Percentiles rank a stretch among this genome's conserved stretches.
These are phyloP conservation scores for Helostoma temminkii DNA, from an alignment of 2,797 vertebrate species.

Conservation along the genomic window DNA sequence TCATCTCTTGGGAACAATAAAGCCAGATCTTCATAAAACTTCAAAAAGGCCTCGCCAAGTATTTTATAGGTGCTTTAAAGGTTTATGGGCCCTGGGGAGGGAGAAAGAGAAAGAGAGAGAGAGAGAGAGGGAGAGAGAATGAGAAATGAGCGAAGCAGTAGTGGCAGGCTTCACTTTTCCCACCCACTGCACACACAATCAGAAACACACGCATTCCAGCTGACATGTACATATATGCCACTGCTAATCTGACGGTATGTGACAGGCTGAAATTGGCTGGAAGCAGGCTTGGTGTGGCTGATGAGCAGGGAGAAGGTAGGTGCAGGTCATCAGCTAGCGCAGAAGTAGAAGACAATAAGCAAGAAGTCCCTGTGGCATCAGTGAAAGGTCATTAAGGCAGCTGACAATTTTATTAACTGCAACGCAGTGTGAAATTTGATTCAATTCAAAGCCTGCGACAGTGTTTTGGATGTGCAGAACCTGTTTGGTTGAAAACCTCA, in stretches of 20 bases:
- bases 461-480: not conserved
- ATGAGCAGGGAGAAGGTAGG: not conserved
- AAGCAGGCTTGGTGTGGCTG: too few relatives aligned
- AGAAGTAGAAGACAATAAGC: slow-evolving; percentile 40
- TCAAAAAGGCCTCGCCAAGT: slow-evolving; percentile 88
- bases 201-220: slow-evolving; percentile 51
- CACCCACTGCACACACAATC: slow-evolving; percentile 67
- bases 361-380: slow-evolving; percentile 26
- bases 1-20: slow-evolving; percentile 91
- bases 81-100: slow-evolving; percentile 85
- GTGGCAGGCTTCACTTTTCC: slow-evolving; percentile 80
- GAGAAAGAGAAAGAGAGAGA: slow-evolving; percentile 64
- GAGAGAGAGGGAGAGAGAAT: slow-evolving; percentile 33
- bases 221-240: slow-evolving; percentile 6
- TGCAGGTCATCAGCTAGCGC: slow-evolving; percentile 69
- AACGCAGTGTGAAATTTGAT: not conserved
- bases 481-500: not conserved
- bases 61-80: slow-evolving; percentile 91
- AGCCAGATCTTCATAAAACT: slow-evolving; percentile 90
- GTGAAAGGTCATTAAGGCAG: slow-evolving; percentile 14
- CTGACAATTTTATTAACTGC: not conserved
- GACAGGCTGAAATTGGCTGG: slow-evolving; percentile 44
- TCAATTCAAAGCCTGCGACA: not conserved
- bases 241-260: slow-evolving; percentile 54
- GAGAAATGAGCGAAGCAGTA: slow-evolving; percentile 79